Conservation (phyloP, 2,113 vertebrate genomes). For the Phodopus roborovskii region DNA sequence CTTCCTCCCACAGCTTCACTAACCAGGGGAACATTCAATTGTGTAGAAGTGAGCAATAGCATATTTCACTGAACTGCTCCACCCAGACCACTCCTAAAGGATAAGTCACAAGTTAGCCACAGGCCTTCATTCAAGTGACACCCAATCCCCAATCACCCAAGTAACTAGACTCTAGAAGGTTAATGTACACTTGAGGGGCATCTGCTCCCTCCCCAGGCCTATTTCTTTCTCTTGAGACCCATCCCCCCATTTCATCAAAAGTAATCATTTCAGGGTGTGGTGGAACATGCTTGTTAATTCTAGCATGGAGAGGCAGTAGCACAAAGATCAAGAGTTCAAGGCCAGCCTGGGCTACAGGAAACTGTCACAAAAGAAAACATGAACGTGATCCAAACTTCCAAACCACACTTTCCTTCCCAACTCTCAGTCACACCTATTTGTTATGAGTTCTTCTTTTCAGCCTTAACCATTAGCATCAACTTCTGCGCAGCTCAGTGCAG, state of each 20-base stretch:
- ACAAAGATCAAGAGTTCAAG: not conserved
- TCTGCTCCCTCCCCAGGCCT: too few relatives aligned
- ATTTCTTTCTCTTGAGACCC: not conserved
- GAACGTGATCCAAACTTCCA: not conserved
- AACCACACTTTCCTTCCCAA: not conserved
- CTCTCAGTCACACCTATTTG: not conserved
- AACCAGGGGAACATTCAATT: constrained; percentile 13
- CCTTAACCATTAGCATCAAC: constrained; percentile 17
- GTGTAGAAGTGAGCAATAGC: constrained; percentile 85
- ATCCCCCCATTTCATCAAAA: not conserved
- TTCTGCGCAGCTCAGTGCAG: not conserved
- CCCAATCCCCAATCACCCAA: not conserved
- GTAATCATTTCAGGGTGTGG: not conserved
- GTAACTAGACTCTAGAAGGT: not conserved
- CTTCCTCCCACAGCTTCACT: not conserved
- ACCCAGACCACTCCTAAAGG: constrained; percentile 53
- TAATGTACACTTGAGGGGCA: not conserved
- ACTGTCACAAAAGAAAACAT: not conserved
- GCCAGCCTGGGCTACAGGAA: not conserved
- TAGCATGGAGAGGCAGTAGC: not conserved
- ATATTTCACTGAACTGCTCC: constrained; percentile 85
- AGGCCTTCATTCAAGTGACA: constrained; percentile 47
- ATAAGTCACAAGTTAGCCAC: constrained; percentile 36
- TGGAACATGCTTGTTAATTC: too few relatives aligned
- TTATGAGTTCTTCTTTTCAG: constrained; percentile 5